phyloP scores from a whole-genome alignment of 2,888 invertebrate species.

The Ametastegia equiseti region DNA sequence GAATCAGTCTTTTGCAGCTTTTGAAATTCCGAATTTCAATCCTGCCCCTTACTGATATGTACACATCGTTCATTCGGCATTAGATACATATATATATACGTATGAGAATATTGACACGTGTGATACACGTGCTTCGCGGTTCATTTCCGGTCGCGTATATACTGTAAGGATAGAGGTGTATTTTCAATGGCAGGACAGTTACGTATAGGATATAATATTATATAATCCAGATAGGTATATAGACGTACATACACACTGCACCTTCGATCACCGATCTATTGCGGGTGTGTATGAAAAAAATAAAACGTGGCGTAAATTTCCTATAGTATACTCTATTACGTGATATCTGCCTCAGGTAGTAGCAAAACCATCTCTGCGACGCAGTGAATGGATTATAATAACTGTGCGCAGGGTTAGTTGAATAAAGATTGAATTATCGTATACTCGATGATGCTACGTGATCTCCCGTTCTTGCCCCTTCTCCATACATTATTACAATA shows the following conservation, averaged over 20 bases:
- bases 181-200: too few relatives aligned
- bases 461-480: background rate
- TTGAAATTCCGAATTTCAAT: too few relatives aligned
- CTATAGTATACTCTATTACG: too few relatives aligned
- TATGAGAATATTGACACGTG: constrained; percentile 17
- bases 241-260: background rate
- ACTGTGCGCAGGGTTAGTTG: background rate
- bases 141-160: constrained; percentile 4
- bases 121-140: constrained; percentile 35
- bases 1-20: too few relatives aligned
- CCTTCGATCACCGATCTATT: too few relatives aligned
- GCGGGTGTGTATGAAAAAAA: too few relatives aligned
- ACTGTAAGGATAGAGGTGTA: background rate
- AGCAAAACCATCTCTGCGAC: too few relatives aligned
- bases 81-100: background rate
- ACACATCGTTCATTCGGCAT: background rate
- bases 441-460: constrained; percentile 11
- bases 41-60: too few relatives aligned
- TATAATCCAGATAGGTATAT: background rate
- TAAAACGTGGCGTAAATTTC: too few relatives aligned
- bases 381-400: constrained; percentile 2
- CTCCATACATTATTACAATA: background rate
- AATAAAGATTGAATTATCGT: background rate
- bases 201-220: background rate
- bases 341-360: too few relatives aligned